phyloP scores from a whole-genome alignment of 2,888 invertebrate species.

The Beris chalybata region DNA sequence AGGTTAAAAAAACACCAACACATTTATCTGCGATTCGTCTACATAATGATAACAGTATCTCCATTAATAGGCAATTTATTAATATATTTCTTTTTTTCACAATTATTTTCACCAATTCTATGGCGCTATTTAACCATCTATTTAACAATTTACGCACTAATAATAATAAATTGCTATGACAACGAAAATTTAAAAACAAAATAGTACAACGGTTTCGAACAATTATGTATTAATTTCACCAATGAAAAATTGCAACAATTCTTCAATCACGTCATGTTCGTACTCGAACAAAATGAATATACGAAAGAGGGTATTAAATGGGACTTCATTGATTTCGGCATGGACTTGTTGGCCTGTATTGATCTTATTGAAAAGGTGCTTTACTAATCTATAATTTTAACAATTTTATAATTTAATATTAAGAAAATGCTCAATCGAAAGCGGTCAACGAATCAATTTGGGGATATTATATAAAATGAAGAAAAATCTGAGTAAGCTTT shows the following conservation, averaged over 20 bases:
- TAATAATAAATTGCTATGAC: constrained; percentile 8
- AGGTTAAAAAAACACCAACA: no score
- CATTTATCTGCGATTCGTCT: no score
- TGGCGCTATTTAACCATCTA: constrained; percentile 16
- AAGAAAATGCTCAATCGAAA: background rate
- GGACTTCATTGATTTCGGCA: constrained; percentile 99
- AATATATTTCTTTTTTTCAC: background rate
- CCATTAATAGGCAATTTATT: no score
- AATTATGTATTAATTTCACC: constrained; percentile 99
- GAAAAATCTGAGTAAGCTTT: constrained; percentile 24
- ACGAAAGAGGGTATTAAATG: constrained; percentile 95
- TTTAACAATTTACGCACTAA: constrained; percentile 7
- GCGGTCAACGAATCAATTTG: background rate
- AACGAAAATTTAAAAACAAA: constrained; percentile 4
- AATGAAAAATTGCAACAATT: constrained; percentile 99
- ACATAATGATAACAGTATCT: no score
- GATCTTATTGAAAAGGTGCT: constrained; percentile 97
- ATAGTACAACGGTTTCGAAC: constrained; percentile 98
- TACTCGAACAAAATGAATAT: constrained; percentile 99
- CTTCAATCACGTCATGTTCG: constrained; percentile 99
- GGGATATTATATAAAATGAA: constrained; percentile 4
- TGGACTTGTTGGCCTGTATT: constrained; percentile 98
- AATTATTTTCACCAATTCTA: constrained; percentile 9
- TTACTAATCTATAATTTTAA: constrained; percentile 30
- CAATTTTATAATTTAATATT: background rate